phyloP scores from a whole-genome alignment of 2,113 vertebrate species.

The Jaculus jaculus region DNA sequence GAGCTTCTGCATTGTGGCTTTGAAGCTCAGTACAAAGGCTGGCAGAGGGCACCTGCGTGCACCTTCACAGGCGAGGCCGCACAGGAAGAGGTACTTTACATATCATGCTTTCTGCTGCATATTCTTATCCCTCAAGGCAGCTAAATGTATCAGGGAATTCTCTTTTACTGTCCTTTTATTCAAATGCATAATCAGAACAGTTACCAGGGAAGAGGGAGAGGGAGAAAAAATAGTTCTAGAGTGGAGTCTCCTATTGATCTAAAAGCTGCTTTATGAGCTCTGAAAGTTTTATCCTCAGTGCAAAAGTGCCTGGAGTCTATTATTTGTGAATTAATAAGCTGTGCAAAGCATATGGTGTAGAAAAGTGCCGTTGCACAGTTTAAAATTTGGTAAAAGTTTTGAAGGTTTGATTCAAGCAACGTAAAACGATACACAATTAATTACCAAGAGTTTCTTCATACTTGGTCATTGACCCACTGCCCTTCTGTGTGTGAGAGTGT shows the following conservation, averaged over 20 bases:
- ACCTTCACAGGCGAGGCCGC: conserved; percentile 40
- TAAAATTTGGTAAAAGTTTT: not conserved
- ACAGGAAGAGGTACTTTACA: conserved; percentile 61
- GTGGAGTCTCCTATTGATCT: conserved; percentile 69
- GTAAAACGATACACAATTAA: not conserved
- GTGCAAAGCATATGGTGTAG: not conserved
- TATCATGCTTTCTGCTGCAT: conserved; percentile 51
- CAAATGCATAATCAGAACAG: conserved; percentile 71
- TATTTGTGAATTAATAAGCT: conserved; percentile 65
- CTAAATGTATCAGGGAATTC: conserved; percentile 44
- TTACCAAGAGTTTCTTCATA: not conserved
- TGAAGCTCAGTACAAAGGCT: conserved; percentile 78
- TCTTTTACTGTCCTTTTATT: conserved; percentile 63
- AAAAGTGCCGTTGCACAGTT: not conserved
- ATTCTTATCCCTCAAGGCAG: conserved; percentile 65
- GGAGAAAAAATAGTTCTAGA: conserved; percentile 33
- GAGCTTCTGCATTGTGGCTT: conserved; percentile 60
- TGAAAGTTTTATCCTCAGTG: conserved; percentile 52
- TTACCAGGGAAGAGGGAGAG: conserved; percentile 56
- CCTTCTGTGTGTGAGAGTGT: too few species aligned
- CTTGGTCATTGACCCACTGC: not conserved
- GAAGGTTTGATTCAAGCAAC: not conserved
- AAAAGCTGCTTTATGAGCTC: conserved; percentile 58
- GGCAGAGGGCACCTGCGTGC: not conserved
- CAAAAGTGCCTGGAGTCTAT: conserved; percentile 55